Percentiles rank a stretch among this genome's conserved stretches.
These are phyloP conservation scores for Diorhabda carinulata DNA, from an alignment of 1,140 invertebrate species.

Conservation along the genomic window DNA sequence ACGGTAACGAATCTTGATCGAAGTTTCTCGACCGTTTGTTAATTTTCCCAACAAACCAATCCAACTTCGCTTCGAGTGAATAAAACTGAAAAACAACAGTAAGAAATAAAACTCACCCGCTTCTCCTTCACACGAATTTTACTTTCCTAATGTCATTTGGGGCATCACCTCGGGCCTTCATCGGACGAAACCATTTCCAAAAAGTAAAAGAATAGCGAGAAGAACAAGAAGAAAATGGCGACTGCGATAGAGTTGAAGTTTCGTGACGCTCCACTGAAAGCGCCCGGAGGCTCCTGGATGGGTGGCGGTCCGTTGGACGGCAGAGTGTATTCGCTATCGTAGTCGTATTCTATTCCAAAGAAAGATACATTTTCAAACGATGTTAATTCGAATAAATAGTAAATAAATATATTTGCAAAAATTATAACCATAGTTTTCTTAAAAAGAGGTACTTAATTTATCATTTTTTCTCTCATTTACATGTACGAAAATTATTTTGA, in stretches of 20 bases:
- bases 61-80: background rate
- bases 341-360: slow-evolving; percentile 38
- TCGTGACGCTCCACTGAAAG: slow-evolving; percentile 33
- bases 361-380: too few relatives aligned
- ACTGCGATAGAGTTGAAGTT: background rate
- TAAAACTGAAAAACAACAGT: slow-evolving; percentile 1
- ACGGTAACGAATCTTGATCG: too few relatives aligned
- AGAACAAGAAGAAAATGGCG: slow-evolving; percentile 5
- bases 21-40: background rate
- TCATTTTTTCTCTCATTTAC: too few relatives aligned
- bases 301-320: slow-evolving; percentile 42
- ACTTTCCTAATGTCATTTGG: slow-evolving; percentile 23
- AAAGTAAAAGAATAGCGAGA: background rate
- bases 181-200: background rate
- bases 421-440: too few relatives aligned
- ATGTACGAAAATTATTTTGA: too few relatives aligned
- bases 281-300: slow-evolving; percentile 41
- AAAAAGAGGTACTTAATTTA: too few relatives aligned
- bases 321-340: slow-evolving; percentile 43
- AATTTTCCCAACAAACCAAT: background rate
- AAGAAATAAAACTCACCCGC: slow-evolving; percentile 3
- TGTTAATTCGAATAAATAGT: too few relatives aligned
- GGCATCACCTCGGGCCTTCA: slow-evolving; percentile 17
- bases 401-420: too few relatives aligned
- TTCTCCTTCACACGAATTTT: slow-evolving; percentile 4